Percentiles rank a stretch among this genome's conserved stretches.
Evolutionary conservation across 2,113 vertebrate genomes (phyloP).

Genomic region (Gymnarchus niloticus): DNA sequence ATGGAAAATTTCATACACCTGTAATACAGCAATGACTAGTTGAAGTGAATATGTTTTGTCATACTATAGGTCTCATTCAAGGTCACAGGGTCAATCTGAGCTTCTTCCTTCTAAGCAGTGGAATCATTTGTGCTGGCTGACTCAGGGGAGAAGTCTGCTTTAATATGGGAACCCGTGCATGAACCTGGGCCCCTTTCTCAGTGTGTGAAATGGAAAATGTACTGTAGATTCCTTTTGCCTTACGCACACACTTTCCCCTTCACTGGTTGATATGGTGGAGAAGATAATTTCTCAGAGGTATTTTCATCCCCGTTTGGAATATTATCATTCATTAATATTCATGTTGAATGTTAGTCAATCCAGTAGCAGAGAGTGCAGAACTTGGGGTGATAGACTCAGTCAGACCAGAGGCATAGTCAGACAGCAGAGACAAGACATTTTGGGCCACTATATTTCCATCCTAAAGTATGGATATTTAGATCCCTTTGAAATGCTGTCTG

Average conservation of each 20-base stretch:
- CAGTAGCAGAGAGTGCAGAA: no score
- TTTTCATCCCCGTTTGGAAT: neutral
- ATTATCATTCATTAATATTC: neutral
- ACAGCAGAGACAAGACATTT: neutral
- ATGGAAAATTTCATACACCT: no score
- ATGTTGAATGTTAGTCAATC: no score
- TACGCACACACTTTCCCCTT: slow-evolving; percentile 2
- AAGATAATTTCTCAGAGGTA: no score
- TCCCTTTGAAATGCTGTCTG: neutral
- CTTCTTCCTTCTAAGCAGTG: neutral
- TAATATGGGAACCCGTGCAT: neutral
- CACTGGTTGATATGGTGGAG: neutral
- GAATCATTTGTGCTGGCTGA: neutral
- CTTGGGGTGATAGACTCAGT: neutral
- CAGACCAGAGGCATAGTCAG: neutral
- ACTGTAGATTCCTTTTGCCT: slow-evolving; percentile 22
- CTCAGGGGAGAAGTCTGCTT: neutral
- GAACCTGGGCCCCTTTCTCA: slow-evolving; percentile 29
- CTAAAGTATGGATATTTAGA: no score
- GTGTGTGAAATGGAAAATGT: slow-evolving; percentile 38
- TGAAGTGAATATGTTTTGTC: neutral
- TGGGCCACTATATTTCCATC: neutral
- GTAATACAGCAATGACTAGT: neutral
- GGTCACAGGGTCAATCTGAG: neutral
- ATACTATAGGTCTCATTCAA: neutral